Evolutionary conservation across 2,113 vertebrate genomes (phyloP).

Genomic region (Pterocles gutturalis): DNA sequence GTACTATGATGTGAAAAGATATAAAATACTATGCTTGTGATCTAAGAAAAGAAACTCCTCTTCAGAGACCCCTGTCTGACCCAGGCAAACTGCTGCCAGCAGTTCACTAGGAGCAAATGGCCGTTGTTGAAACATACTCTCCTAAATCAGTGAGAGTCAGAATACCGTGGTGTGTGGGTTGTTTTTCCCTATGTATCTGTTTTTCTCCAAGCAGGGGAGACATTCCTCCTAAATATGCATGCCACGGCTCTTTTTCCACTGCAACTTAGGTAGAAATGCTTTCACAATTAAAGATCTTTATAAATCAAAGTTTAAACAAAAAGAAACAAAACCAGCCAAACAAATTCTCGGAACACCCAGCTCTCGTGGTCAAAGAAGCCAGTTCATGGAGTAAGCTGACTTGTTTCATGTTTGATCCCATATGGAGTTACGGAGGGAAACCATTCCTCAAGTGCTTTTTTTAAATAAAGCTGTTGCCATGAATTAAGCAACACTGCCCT

Average conservation of each 20-base stretch:
- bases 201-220: neutral
- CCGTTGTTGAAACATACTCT: neutral
- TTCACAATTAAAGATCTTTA: neutral
- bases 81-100: neutral
- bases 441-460: conserved; percentile 70
- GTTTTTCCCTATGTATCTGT: neutral
- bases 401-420: conserved; percentile 63
- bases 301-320: conserved; percentile 25
- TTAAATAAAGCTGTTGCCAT: conserved; percentile 67
- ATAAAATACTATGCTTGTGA: neutral
- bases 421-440: conserved; percentile 63
- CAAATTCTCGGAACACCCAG: conserved; percentile 18
- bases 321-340: conserved; percentile 6
- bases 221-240: neutral
- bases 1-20: neutral
- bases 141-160: neutral
- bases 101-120: neutral
- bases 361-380: conserved; percentile 33
- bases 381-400: conserved; percentile 41
- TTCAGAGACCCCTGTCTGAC: neutral
- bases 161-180: neutral
- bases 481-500: conserved; percentile 70
- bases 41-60: neutral
- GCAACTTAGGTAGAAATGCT: conserved; percentile 1
- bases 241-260: neutral